Evolutionary conservation across 2,113 vertebrate species (phyloP), one percentile per base, ranked within the genome.

Genomic region (Hypomesus transpacificus): DNA sequence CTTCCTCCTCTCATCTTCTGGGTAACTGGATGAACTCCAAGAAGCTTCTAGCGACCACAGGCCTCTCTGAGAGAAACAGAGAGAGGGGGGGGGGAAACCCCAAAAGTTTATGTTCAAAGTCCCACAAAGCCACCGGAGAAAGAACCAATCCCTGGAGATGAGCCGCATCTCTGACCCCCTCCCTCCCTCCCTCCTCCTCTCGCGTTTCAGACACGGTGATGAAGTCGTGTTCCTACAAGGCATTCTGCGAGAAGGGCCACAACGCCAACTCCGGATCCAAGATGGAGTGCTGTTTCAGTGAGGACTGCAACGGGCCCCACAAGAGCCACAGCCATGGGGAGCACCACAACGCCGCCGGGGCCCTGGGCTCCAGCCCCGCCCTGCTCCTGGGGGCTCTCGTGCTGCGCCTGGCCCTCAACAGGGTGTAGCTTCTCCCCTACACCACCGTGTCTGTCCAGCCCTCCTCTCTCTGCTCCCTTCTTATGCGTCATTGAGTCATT

Each of bases 171-270:
- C 14, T 58, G 22, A 51, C 20, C 52, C 34, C n/a, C 56, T 68
- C 21, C 46, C 53, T 57, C 62, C 21, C 46, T 26, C 34, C 62
- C 21, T 34, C 46, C 20, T 50, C 14, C 34, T 53, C 24, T 54
- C 24, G 31, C 71, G 70, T 78, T 84, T 73, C 89, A 95, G 94
- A 92, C 87, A 93, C 91, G 0, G 52, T 95, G 80, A 88, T 95
- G 66, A 95, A 95, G 57, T 94, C 93, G 0, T 95, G 94, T 78
- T 86, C 92, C 20, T 95, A 94, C 85, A 94, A 93, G 77, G 90
- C 89, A 16, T 95, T 95, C 91, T 95, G 94, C 6, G 93, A 93
- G 31, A 94, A 93, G 72, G 92, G 91, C 0, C 84, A 88, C 0
- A 82, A 84, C 3, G 77, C 81, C 18, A 81, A 75, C 67, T 86